Conservation (phyloP, 2,888 invertebrate genomes). For the Microctonus aethiopoides region DNA sequence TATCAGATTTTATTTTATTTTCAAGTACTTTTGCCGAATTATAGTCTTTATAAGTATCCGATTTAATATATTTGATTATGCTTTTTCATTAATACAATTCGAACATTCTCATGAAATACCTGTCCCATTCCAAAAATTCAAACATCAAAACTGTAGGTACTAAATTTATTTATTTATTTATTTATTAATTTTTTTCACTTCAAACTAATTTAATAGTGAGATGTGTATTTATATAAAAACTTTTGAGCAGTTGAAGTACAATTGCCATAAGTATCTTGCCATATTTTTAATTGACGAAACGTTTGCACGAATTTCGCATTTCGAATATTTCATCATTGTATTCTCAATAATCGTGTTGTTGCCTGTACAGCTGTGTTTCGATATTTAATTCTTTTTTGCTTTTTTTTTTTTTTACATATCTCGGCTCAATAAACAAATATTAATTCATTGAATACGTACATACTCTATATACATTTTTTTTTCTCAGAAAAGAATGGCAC, state of each 20-base stretch:
- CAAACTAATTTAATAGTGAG: slow-evolving; percentile 7
- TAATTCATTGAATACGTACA: slow-evolving; percentile 39
- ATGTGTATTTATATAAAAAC: slow-evolving; percentile 38
- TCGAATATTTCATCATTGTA: slow-evolving; percentile 5
- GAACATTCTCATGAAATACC: slow-evolving; percentile 22
- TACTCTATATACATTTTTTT: slow-evolving; percentile 41
- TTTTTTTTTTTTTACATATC: slow-evolving; percentile 32
- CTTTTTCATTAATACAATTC: slow-evolving; percentile 4
- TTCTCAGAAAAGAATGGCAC: slow-evolving; percentile 27
- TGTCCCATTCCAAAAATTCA: slow-evolving; percentile 15
- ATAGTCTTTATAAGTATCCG: too few species aligned
- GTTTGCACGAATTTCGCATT: neutral
- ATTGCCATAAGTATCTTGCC: slow-evolving; percentile 40
- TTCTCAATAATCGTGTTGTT: slow-evolving; percentile 14
- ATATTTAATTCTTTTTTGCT: slow-evolving; percentile 20
- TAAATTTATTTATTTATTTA: slow-evolving; percentile 1
- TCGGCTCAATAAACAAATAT: slow-evolving; percentile 38
- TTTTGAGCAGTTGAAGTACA: slow-evolving; percentile 42
- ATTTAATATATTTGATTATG: neutral
- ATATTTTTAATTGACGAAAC: slow-evolving; percentile 23
- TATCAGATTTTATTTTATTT: neutral
- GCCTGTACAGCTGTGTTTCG: slow-evolving; percentile 31
- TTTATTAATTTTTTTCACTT: slow-evolving; percentile 20
- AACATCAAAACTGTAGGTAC: slow-evolving; percentile 7
- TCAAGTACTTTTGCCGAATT: neutral